Evolutionary conservation across 2,888 invertebrate species (phyloP), one percentile per base, ranked within the genome.

Genomic region (Drosophila anceps): DNA sequence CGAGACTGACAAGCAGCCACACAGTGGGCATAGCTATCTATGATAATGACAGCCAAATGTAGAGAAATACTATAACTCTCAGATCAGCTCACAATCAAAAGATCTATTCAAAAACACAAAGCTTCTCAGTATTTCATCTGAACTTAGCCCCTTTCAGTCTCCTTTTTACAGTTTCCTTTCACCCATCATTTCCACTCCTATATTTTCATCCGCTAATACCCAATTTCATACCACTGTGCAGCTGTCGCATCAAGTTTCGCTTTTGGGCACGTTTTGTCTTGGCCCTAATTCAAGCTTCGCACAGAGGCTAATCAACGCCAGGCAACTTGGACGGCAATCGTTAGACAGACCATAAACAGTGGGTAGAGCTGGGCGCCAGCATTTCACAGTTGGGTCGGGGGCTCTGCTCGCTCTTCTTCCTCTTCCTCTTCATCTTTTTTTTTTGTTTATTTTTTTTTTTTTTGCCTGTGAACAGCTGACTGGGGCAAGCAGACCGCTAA

Each of bases 251-350:
- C 82, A 79, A 84, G 83, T 88, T 86, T 86, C 79, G 89, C 89
- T 84, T 81, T 82, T 84, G 89, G 87, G 87, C 84, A 84, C 84
- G 84, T 84, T 89, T 88, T 84, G 84, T 84, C 84, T 84, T 84
- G 89, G 87, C 79, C 87, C 89, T 89, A 84, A 84, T 84, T 84
- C 89, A 70, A 76, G 79, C 86, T 77, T 71, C 84, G 78, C 84
- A 82, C 84, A 79, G 88, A 76, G 84, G 85, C 90, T 86, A 90
- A 86, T 90, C 85, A 86, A 88, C 90, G 90, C 90, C 88, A 87
- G 74, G 82, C 90, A 84, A 89, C 69, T 84, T 84, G 90, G 84
- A 70, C 85, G 85, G 85, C 72, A 84, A 84, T 88, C 88, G 89
- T 86, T 86, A 86, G 85, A 88, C 88, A 85, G 79, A 81, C 90